phyloP scores from a whole-genome alignment of 2,888 invertebrate species.

The Trachelus troglodyta region DNA sequence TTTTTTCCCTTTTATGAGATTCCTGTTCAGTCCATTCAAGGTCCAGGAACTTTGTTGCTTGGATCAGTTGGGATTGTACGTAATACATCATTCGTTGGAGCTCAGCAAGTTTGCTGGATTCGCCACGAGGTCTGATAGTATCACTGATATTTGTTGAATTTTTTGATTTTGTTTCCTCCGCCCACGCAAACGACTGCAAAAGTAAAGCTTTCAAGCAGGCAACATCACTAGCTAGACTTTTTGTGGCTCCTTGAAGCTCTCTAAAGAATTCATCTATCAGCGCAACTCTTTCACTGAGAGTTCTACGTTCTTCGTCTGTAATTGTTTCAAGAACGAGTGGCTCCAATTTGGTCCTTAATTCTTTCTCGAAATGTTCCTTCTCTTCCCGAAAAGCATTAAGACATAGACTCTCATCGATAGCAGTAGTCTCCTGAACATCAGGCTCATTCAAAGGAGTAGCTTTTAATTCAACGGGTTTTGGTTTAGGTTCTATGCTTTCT shows the following conservation, averaged over 20 bases:
- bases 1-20: conserved; percentile 53
- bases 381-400: conserved; percentile 55
- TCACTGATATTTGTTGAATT: conserved; percentile 55
- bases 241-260: conserved; percentile 73
- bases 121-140: conserved; percentile 72
- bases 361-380: conserved; percentile 55
- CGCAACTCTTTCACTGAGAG: conserved; percentile 68
- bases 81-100: conserved; percentile 78
- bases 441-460: conserved; percentile 33
- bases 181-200: conserved; percentile 71
- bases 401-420: conserved; percentile 47
- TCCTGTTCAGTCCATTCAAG: conserved; percentile 77
- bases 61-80: conserved; percentile 79
- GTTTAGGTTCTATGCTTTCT: conserved; percentile 33
- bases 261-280: conserved; percentile 72
- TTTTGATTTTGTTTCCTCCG: conserved; percentile 70
- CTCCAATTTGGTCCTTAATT: conserved; percentile 50
- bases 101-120: conserved; percentile 75
- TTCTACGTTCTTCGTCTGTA: conserved; percentile 70
- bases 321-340: conserved; percentile 67
- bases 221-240: conserved; percentile 73
- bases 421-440: conserved; percentile 35
- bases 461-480: conserved; percentile 23
- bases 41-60: conserved; percentile 79
- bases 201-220: conserved; percentile 69